Percentiles rank a stretch among this genome's conserved stretches.
phyloP scores from a whole-genome alignment of 35 echinoderm and acorn worm genomes.

The Acanthaster planci region DNA sequence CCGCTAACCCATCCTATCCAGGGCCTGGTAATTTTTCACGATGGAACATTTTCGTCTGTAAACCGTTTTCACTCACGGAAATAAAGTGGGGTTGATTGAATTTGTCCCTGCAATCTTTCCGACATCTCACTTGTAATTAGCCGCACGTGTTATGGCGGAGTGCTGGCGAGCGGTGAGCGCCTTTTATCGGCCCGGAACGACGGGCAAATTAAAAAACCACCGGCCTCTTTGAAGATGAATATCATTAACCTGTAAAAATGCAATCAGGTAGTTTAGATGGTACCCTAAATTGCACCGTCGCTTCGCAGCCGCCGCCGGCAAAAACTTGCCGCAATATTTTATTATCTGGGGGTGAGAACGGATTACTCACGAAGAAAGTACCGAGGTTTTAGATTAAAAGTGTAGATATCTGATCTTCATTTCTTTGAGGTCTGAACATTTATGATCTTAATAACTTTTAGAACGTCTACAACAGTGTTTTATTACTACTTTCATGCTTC shows the following conservation, averaged over 20 bases:
- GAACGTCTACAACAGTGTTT: background rate
- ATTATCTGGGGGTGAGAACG: slow-evolving; percentile 15
- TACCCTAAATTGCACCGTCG: slow-evolving; percentile 6
- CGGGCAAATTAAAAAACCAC: slow-evolving; percentile 21
- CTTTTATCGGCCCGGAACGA: slow-evolving; percentile 18
- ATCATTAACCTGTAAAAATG: slow-evolving; percentile 34
- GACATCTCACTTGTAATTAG: slow-evolving; percentile 29
- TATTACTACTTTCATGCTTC: background rate
- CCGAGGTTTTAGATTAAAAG: slow-evolving; percentile 21
- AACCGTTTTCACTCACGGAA: slow-evolving; percentile 18
- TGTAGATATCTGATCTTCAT: slow-evolving; percentile 5
- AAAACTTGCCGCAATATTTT: slow-evolving; percentile 19
- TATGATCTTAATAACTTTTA: background rate
- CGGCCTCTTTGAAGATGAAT: slow-evolving; percentile 28
- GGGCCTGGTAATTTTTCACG: background rate
- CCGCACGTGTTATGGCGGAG: slow-evolving; percentile 30
- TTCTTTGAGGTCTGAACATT: slow-evolving; percentile 1
- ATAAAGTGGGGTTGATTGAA: slow-evolving; percentile 29
- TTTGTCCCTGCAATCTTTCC: slow-evolving; percentile 9
- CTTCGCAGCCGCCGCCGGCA: slow-evolving; percentile 28
- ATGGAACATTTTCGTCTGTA: slow-evolving; percentile 17
- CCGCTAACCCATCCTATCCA: background rate
- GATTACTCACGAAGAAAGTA: slow-evolving; percentile 22
- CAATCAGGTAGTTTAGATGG: slow-evolving; percentile 28
- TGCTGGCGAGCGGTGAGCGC: slow-evolving; percentile 20